Evolutionary conservation across 2,888 invertebrate genomes (phyloP).

Genomic region (Microdon myrmicae): DNA sequence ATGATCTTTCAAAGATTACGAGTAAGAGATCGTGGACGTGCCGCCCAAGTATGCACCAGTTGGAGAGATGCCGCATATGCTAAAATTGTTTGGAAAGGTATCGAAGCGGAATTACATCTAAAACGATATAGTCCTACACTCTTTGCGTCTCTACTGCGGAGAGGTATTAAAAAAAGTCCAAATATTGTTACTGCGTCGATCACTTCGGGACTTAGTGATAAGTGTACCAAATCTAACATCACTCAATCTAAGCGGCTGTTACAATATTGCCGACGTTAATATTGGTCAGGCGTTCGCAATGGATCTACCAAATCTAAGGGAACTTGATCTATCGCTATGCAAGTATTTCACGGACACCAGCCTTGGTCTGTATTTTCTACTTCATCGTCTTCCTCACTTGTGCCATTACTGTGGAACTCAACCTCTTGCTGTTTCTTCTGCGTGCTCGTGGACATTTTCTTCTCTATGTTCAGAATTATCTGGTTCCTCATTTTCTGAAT

Average conservation of each 20-base stretch:
- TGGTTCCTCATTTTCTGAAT: too few relatives aligned
- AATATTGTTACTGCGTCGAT: slow-evolving; percentile 84
- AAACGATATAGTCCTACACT: slow-evolving; percentile 84
- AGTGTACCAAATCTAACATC: slow-evolving; percentile 88
- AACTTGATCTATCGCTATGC: slow-evolving; percentile 89
- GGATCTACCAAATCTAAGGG: slow-evolving; percentile 80
- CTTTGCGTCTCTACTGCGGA: slow-evolving; percentile 84
- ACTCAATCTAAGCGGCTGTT: slow-evolving; percentile 91
- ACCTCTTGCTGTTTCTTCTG: too few relatives aligned
- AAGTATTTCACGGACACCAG: slow-evolving; percentile 95
- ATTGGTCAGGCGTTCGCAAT: slow-evolving; percentile 83
- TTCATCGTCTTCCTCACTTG: too few relatives aligned
- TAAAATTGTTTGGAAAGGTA: slow-evolving; percentile 92
- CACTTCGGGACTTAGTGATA: slow-evolving; percentile 85
- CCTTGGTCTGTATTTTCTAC: too few relatives aligned
- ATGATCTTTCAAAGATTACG: slow-evolving; percentile 91
- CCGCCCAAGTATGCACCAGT: slow-evolving; percentile 86
- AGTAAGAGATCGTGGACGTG: slow-evolving; percentile 88
- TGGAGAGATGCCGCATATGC: slow-evolving; percentile 95
- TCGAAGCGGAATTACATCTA: slow-evolving; percentile 90
- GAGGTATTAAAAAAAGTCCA: slow-evolving; percentile 91
- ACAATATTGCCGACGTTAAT: slow-evolving; percentile 88
- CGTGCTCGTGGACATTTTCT: too few relatives aligned
- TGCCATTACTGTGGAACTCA: too few relatives aligned
- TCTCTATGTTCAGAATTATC: too few relatives aligned